Evolutionary conservation across 2,888 invertebrate genomes (phyloP).

Genomic region (Chirona hameri): DNA sequence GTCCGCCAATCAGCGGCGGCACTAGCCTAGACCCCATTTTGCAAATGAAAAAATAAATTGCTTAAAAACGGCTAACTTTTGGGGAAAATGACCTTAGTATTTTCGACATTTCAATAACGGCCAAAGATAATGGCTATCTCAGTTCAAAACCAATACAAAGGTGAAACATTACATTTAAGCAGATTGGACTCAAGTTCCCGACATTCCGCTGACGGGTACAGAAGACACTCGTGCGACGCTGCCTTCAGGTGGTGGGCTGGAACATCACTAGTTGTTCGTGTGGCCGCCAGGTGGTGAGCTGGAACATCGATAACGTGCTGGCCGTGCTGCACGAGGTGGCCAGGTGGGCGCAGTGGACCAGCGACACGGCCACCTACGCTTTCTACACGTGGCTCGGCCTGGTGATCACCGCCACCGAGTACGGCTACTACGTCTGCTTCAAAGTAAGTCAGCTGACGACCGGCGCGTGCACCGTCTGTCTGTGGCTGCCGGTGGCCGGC

Average conservation of each 20-base stretch:
- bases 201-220: too few relatives aligned
- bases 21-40: too few relatives aligned
- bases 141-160: too few relatives aligned
- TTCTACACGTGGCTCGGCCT: neutral
- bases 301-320: conserved; percentile 14
- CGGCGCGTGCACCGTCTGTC: neutral
- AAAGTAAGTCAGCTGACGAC: conserved; percentile 12
- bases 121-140: too few relatives aligned
- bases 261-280: neutral
- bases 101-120: too few relatives aligned
- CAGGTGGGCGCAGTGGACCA: neutral
- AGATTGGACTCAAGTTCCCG: too few relatives aligned
- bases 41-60: too few relatives aligned
- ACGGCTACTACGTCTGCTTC: conserved; percentile 27
- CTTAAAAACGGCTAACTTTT: too few relatives aligned
- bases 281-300: neutral
- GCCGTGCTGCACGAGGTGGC: neutral
- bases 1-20: too few relatives aligned
- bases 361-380: neutral
- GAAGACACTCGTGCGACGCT: too few relatives aligned
- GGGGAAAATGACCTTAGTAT: too few relatives aligned
- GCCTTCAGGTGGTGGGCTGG: neutral
- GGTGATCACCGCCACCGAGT: neutral
- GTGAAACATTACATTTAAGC: too few relatives aligned
- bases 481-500: neutral